Evolutionary conservation across 2,113 vertebrate species (phyloP).

Genomic region (Nothocercus nigrocapillus): DNA sequence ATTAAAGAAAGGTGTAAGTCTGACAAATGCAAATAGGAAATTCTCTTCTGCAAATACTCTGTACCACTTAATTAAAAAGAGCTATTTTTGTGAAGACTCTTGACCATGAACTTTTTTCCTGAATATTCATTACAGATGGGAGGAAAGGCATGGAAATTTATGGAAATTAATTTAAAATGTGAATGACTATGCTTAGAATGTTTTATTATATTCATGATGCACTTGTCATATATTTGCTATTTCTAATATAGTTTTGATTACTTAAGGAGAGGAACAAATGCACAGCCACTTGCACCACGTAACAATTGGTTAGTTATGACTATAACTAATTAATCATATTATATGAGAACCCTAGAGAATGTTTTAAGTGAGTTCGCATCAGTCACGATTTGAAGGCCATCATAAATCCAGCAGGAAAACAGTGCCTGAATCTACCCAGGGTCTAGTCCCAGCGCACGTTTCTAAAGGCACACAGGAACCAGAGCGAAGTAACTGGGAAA

Average conservation of each 20-base stretch:
- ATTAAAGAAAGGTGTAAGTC: background rate
- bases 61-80: background rate
- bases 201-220: background rate
- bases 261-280: background rate
- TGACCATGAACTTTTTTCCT: background rate
- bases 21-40: background rate
- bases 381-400: background rate
- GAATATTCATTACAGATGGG: constrained; percentile 18
- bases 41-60: background rate
- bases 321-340: background rate
- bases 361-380: background rate
- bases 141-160: background rate
- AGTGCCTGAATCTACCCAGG: background rate
- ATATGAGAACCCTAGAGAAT: background rate
- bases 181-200: background rate
- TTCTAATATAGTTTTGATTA: background rate
- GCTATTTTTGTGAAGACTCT: background rate
- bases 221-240: background rate
- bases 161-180: constrained; percentile 9
- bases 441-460: background rate
- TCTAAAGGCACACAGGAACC: background rate
- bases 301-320: background rate
- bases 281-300: accelerated
- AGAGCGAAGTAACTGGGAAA: background rate
- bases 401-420: background rate